Evolutionary conservation across 2,888 invertebrate genomes (phyloP), one percentile per base, ranked within the genome.

Genomic region (Dusona sp.): DNA sequence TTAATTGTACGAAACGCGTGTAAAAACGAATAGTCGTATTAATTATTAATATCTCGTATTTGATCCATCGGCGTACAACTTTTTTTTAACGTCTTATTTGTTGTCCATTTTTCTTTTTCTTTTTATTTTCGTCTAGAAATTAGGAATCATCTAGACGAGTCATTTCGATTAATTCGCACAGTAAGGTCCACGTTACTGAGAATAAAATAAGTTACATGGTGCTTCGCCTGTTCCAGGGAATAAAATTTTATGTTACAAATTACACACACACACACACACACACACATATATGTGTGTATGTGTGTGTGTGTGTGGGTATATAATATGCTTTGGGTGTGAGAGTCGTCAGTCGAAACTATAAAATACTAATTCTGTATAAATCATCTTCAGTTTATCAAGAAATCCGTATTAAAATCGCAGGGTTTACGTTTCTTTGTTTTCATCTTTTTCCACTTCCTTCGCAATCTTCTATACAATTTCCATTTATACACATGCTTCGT

Each of bases 161-260:
- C 85, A 86, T 89, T 89, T 88, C 89, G 88, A 89, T 89, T 89
- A 89, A 88, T 88, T 89, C 88, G 88, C 72, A 89, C 89, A 90
- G 90, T 90, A 89, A 90, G 87, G 90, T 91, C 90, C 90, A 92
- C 92, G 90, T 92, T 91, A 91, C 90, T 89, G 90, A 88, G 91
- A 92, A 92, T 91, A 93, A 93, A 93, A 92, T 92, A 92, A 93
- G 91, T 93, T 93, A 92, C 89, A 92, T 87, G 90, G 83, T 89
- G 88, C 87, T 92, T 91, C 80, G 78, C 77, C 72, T 79, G 91
- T 91, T 91, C 91, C 61, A 33, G 33, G 45, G 57, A 45, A 61
- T 80, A 79, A 92, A 92, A 91, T 91, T 92, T 91, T 91, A 92
- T 92, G 89, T 90, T 92, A 92, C 91, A 92, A 92, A 92, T 93